Evolutionary conservation across 2,888 invertebrate genomes (phyloP).

Genomic region (Cyaniris semiargus): DNA sequence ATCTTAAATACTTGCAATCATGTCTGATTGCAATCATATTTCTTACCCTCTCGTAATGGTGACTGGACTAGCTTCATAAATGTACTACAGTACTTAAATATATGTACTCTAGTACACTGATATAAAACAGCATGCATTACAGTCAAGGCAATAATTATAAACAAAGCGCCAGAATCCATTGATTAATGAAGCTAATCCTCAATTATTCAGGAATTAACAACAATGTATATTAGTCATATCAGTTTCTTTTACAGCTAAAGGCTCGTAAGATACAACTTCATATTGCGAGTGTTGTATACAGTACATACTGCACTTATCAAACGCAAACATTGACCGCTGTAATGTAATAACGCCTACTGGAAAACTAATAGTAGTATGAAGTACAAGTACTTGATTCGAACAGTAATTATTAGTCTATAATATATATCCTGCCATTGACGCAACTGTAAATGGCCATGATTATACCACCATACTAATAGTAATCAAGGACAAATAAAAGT

Average conservation of each 20-base stretch:
- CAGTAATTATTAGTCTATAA: not conserved
- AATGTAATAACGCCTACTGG: not conserved
- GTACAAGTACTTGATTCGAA: not conserved
- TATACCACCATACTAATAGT: not conserved
- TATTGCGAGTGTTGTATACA: too few relatives aligned
- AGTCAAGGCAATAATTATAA: too few relatives aligned
- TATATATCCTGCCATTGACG: not conserved
- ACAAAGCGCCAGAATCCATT: too few relatives aligned
- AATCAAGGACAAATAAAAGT: not conserved
- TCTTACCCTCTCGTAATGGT: too few relatives aligned
- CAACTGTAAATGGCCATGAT: not conserved
- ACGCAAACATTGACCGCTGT: slow-evolving; percentile 2
- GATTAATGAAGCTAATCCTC: not conserved
- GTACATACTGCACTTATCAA: not conserved
- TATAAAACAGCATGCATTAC: too few relatives aligned
- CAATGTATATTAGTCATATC: too few relatives aligned
- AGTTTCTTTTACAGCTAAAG: not conserved
- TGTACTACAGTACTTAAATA: too few relatives aligned
- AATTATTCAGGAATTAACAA: too few relatives aligned
- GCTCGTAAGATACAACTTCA: not conserved
- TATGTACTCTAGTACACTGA: too few relatives aligned
- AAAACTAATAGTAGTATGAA: not conserved
- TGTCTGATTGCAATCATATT: too few relatives aligned
- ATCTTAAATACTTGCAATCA: too few relatives aligned
- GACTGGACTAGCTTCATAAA: too few relatives aligned